Evolutionary conservation across 2,888 invertebrate genomes (phyloP), one percentile per base, ranked within the genome.

Genomic region (Nezara viridula): DNA sequence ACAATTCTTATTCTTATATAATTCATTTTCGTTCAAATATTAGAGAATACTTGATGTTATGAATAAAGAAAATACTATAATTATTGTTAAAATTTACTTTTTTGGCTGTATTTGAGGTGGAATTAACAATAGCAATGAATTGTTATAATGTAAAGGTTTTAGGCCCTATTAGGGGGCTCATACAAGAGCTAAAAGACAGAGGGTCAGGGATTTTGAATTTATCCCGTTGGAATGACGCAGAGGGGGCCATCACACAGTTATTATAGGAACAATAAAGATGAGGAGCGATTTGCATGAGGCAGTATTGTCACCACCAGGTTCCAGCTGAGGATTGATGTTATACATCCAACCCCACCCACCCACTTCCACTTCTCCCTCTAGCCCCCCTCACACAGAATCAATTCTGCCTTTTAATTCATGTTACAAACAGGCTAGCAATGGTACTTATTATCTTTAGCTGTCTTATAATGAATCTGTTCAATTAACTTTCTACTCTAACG

Each of bases 281-380:
- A 86, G 86, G n/a, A 40, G 86, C 50, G 89, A 89, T 89, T 89
- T 86, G 89, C 89, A 89, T 89, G 86, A 89, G 89, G 87, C 89
- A 47, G 86, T 88, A 89, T 89, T 89, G 89, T 89, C 89, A 89
- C 89, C 85, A 32, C 27, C 89, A 89, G 89, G 44, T 52, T 47
- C 44, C 55, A 19, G 37, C 60, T 73, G 55, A 81, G 89, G 89
- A 89, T 89, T 89, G 87, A 89, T 89, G 89, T 89, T 89, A 88
- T 88, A 89, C 89, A 89, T 87, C 86, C 89, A 19, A 47, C 87
- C 88, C 81, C 47, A 27, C 81, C 86, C 49, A 9, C 49, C 86
- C 86, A 24, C 85, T 16, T 37, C 73, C 81, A 81, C 12, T 81
- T 81, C 44, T 10, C 81, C 66, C 60, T 7, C 52, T 19, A 21